A percentile compares a stretch with the other conserved stretches of the same genome.
Evolutionary conservation across 2,797 vertebrate genomes (phyloP).

Genomic region (Hydrocynus forskahlii): DNA sequence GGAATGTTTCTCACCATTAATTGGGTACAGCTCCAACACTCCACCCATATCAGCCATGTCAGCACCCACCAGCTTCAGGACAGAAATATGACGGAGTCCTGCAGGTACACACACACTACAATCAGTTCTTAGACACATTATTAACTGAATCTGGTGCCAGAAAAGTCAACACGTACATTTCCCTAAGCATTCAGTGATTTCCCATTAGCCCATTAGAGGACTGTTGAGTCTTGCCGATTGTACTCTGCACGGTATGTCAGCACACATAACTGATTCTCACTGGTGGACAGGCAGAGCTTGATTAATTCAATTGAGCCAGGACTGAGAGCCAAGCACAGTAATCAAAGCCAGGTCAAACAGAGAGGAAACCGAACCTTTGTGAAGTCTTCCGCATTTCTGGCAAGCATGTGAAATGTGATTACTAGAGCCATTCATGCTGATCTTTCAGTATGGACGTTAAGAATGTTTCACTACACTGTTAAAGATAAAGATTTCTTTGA

Average conservation of each 20-base stretch:
- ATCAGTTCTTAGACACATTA: constrained; percentile 30
- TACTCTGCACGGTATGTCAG: constrained; percentile 22
- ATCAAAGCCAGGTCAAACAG: neutral
- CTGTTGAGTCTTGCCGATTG: neutral
- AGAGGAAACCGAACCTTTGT: constrained; percentile 3
- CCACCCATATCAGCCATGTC: constrained; percentile 86
- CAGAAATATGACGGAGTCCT: constrained; percentile 94
- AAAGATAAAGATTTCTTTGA: neutral
- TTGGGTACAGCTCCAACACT: constrained; percentile 93
- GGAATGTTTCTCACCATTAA: constrained; percentile 87
- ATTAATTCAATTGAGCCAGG: neutral
- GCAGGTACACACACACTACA: constrained; percentile 42
- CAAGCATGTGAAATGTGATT: neutral
- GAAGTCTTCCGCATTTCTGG: neutral
- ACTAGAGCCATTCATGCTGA: neutral
- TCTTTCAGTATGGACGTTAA: neutral
- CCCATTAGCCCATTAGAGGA: constrained; percentile 16
- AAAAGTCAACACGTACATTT: neutral
- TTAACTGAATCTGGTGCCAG: constrained; percentile 15
- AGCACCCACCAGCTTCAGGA: constrained; percentile 90
- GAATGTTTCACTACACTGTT: no score
- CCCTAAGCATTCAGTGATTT: neutral
- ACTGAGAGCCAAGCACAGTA: neutral
- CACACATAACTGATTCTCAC: constrained; percentile 8
- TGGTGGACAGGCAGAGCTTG: neutral